Evolutionary conservation across 2,888 invertebrate genomes (phyloP), one percentile per base, ranked within the genome.

Genomic region (Acleris literana): DNA sequence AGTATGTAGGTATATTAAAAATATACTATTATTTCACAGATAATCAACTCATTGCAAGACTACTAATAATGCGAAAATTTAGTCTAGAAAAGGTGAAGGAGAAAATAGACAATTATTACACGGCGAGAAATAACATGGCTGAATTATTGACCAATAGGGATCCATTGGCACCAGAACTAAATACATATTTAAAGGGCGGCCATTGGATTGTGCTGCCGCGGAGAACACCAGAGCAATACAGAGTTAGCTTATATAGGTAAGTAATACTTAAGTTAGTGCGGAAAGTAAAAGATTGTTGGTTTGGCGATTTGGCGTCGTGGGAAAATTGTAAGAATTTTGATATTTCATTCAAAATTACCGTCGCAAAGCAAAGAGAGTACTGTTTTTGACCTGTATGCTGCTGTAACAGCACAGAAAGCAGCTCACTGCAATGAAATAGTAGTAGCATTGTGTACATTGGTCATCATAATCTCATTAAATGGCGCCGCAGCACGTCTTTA

Each of bases 231-330:
- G 70, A 73, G 44, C 72, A 71, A 48, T 56, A 70, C 51, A 68
- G 75, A 68, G 69, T 76, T 64, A 72, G 71, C 25, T 71, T 75
- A 66, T 69, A 70, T 56, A 74, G 74, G 78, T 74, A 62, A 29
- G 56, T 55, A 2, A 20, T 17, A 6, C 11, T 17, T 3, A 33
- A 13, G 13, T 13, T 9, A 9, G 3, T 9, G 33, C 9, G 33
- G 2, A 33, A 33, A 33, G 9, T 33, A 9, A 9, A 33, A 9
- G 1, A 29, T 29, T 9, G 33, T 9, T 33, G 33, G 33, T 9
- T 33, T 33, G 33, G 33, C 9, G 7, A 33, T 7, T 33, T 9
- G 33, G 33, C 3, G 0, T 33, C 9, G 3, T 9, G 33, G 7
- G 9, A 33, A 9, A 9, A 33, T 25, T 9, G 2, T 33, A 25